Base-by-base conservation (phyloP, 2,113 vertebrate genomes). In the Tragelaphus buxtoni region DNA sequence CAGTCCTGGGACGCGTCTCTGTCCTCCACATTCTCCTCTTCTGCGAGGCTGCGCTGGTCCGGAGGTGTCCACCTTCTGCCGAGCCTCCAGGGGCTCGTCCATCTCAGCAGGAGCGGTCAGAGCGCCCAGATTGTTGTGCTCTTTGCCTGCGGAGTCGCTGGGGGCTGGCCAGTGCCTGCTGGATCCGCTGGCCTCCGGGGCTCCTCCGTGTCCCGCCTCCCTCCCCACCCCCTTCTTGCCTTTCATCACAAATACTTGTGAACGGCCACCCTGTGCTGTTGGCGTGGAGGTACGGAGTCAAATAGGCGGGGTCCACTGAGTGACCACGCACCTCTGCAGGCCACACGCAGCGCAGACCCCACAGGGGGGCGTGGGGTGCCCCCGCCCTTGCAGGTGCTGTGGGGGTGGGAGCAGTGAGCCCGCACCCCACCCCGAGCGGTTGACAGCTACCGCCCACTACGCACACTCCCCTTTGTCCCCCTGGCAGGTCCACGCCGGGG, bases 241-340 rank as follows among this genome's bases (percentile, higher is more conserved):
- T 84, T 63, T 63, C 11, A 30, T 26, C 14, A 80, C 49, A 91
- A 79, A 56, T 18, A 39, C 11, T 84, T 76, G 35, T 39, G 49
- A 90, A 28, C 4, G 2, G 56, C 95, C 12, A 9, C 61, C 47
- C 39, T 9, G 14, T 28, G 42, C 14, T 1, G 3, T 96, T 65
- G 77, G 79, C 55, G 24, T 39, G 58, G 56, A 85, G 86, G 49
- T 45, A 51, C 28, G 28, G n/a, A 65, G 18, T 32, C 4, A 26
- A 77, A 11, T 2, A 69, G 45, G 32, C 10, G 60, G 14, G 45
- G 55, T 11, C n/a, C 17, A 16, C 30, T 1, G 30, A 69, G 49
- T 5, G 32, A 14, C 8, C 28, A 22, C 1, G 14, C 3, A n/a
- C 17, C 17, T 56, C 30, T 26, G 11, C 32, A 0, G 1, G 17